Base-by-base conservation (phyloP, 1,140 invertebrate genomes). In the Oscheius sp. region DNA sequence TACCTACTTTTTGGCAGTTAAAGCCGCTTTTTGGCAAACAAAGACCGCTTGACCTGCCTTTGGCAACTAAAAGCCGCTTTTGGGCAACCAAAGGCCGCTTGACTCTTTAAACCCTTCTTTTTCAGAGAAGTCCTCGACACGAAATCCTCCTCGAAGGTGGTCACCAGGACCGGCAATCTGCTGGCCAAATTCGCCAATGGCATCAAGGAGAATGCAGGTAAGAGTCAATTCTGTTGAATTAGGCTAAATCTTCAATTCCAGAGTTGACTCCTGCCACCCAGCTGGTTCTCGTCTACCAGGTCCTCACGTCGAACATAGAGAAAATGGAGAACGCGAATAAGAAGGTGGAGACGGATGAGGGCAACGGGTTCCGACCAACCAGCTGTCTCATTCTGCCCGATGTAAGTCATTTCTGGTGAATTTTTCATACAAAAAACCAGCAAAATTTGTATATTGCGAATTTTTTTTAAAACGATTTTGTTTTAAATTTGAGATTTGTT, bases 231-330 rank as follows among this genome's bases (percentile, higher is more conserved):
- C 3, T 7, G 61, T 3, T 34, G 38, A 28, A 26, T 70, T 4
- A 29, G 10, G 23, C 0, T 15, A 1, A 23, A 23, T 0, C 29
- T 31, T n/a, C n/a, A n/a, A n/a, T n/a, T n/a, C n/a, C n/a, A 32
- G 61, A 42, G 7, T 26, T 63, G 15, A 90, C 73, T 89, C 91
- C 75, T 88, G 96, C 62, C 88, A 89, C 3, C 83, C 88, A 31
- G 67, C 86, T 96, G 18, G 88, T 91, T 58, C 95, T 97, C 83
- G 88, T 93, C 2, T 90, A 91, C 79, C 91, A 91, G 3, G 86
- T 91, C 26, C 88, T 91, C 1, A 91, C 91, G 0, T 90, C 95
- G 82, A 91, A 89, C 78, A 91, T 93, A 75, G 88, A 90, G 0
- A 74, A 81, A 31, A 71, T 85, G 31, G 75, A 71, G 42, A 38